A percentile compares a stretch with the other conserved stretches of the same genome.
phyloP scores from a whole-genome alignment of 2,888 invertebrate genomes.

The Erebia aethiops region DNA sequence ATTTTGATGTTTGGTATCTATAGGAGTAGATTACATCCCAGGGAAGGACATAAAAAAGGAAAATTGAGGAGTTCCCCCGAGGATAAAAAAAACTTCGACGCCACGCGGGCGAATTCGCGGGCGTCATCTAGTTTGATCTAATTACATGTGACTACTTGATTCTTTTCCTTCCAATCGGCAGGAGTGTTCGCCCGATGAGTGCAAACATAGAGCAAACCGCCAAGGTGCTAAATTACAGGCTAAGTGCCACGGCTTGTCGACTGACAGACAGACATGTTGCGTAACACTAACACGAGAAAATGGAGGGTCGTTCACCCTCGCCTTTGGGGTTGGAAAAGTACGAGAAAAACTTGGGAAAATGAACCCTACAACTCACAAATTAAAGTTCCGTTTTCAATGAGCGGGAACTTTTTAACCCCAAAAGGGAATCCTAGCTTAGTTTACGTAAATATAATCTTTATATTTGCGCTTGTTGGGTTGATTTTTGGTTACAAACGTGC shows the following conservation, averaged over 20 bases:
- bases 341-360: constrained; percentile 6
- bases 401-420: constrained; percentile 9
- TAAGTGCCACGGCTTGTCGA: constrained; percentile 43
- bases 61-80: too few relatives aligned
- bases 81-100: too few relatives aligned
- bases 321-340: not conserved
- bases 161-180: constrained; percentile 6
- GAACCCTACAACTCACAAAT: constrained; percentile 35
- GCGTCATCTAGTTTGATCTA: too few relatives aligned
- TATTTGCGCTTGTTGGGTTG: constrained; percentile 29
- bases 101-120: too few relatives aligned
- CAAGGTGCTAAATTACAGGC: constrained; percentile 21
- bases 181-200: constrained; percentile 9
- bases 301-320: constrained; percentile 62
- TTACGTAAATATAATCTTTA: constrained; percentile 24
- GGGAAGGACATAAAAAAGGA: too few relatives aligned
- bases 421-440: not conserved
- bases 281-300: constrained; percentile 49
- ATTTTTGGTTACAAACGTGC: constrained; percentile 38
- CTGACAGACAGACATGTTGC: constrained; percentile 52
- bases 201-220: constrained; percentile 18
- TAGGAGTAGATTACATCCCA: too few relatives aligned
- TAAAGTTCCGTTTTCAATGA: constrained; percentile 36
- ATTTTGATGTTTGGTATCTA: too few relatives aligned
- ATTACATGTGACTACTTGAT: constrained; percentile 7